phyloP scores from a whole-genome alignment of 2,888 invertebrate species.

The Aquatica leii region DNA sequence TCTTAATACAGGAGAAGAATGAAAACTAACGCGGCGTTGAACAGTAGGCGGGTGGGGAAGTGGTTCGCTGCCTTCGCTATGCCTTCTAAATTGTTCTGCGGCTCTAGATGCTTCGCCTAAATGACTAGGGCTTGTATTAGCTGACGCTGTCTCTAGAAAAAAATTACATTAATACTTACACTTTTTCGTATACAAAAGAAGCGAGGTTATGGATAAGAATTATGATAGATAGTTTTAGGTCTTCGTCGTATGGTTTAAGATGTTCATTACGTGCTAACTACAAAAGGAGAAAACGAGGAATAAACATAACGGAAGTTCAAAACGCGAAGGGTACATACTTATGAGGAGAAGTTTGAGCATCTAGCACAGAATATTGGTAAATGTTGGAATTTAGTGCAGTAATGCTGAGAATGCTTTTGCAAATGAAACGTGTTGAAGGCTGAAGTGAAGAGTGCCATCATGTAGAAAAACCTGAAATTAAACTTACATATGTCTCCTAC shows the following conservation, averaged over 20 bases:
- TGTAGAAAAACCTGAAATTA: constrained; percentile 62
- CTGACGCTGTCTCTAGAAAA: constrained; percentile 61
- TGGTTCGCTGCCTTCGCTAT: constrained; percentile 71
- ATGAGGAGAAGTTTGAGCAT: too few species aligned
- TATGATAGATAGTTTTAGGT: too few species aligned
- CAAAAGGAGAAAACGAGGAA: too few species aligned
- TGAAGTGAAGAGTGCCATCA: constrained; percentile 33
- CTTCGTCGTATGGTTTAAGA: too few species aligned
- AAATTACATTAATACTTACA: constrained; percentile 38
- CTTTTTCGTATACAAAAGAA: neutral
- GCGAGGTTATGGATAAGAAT: too few species aligned
- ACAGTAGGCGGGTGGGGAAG: constrained; percentile 47
- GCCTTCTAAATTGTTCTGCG: constrained; percentile 63
- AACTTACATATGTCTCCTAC: constrained; percentile 83
- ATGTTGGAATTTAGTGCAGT: constrained; percentile 13
- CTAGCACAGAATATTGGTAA: constrained; percentile 2
- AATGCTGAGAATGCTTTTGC: constrained; percentile 14
- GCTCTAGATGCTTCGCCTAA: constrained; percentile 45
- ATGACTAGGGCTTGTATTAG: constrained; percentile 60
- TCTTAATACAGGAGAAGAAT: constrained; percentile 62
- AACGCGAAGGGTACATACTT: too few species aligned
- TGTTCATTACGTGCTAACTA: too few species aligned
- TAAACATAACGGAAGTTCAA: too few species aligned
- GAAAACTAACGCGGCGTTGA: constrained; percentile 70
- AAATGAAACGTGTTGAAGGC: constrained; percentile 25